Base-by-base conservation (phyloP, 2,797 vertebrate species). In the Heliangelus exortis region DNA sequence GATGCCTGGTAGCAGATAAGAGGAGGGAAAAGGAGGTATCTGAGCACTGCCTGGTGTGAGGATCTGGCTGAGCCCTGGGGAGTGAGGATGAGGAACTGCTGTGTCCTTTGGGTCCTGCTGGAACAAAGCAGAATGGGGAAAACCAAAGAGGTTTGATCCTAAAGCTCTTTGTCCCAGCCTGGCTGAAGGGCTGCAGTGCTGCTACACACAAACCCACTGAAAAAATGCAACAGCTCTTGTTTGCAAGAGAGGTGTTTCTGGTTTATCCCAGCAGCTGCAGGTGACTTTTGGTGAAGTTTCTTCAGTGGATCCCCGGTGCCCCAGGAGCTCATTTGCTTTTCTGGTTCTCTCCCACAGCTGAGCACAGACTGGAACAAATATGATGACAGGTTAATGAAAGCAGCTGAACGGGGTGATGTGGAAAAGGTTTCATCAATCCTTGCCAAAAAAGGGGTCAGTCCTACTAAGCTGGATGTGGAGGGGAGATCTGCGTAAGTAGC, bases 291-390 rank as follows among this genome's bases (percentile, higher is more conserved):
- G 4, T 10, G 36, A 16, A 16, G 13, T 20, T 50, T 26, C 54
- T 53, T 6, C 4, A 22, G 39, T 11, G 15, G 47, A 11, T 9
- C 18, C 2, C 0, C 9, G 6, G 9, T 7, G 50, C 51, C 8
- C 48, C 33, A 2, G 6, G 2, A 53, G 20, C 65, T 90, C 43
- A 33, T 41, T 31, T 48, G 6, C 59, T 36, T 2, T 28, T 51
- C 31, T 51, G 3, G 0, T 76, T 92, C 66, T 55, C 17, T 26
- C 71, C 15, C 55, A 50, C 92, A 98, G 98, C 97, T 99, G 97
- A 98, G 98, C 95, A 98, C 98, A 47, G 99, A 99, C 97, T 99
- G 99, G 99, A 99, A 97, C 98, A 99, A 99, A 96, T 99, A 99
- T 5, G 99, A 99, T 68, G 99, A 99, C 82, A 98, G 99, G 96